A percentile compares a stretch with the other conserved stretches of the same genome.
These are phyloP conservation scores for Phocides pigmalion DNA, from an alignment of 1,140 invertebrate species.

Conservation along the genomic window DNA sequence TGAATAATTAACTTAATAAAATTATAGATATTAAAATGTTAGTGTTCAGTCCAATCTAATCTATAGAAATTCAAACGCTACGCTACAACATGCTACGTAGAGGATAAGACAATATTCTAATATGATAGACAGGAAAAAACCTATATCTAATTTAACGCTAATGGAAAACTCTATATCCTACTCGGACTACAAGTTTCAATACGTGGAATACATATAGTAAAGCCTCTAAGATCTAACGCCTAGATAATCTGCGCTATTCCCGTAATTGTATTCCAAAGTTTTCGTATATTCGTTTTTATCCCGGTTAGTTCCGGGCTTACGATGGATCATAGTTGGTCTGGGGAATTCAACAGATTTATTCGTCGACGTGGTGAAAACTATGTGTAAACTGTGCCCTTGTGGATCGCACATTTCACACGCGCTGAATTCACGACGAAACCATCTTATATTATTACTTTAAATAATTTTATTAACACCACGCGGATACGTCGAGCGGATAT, in stretches of 20 bases:
- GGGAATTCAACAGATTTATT: constrained; percentile 50
- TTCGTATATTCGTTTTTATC: constrained; percentile 28
- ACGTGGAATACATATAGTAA: constrained; percentile 56
- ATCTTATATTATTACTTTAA: constrained; percentile 14
- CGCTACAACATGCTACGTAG: constrained; percentile 63
- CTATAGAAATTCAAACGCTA: constrained; percentile 71
- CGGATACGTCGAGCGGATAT: constrained; percentile 26
- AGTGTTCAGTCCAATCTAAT: constrained; percentile 62
- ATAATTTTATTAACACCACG: constrained; percentile 16
- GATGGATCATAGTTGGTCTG: constrained; percentile 33
- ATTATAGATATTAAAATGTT: constrained; percentile 21
- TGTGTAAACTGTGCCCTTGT: constrained; percentile 50
- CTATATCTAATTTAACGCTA: constrained; percentile 53
- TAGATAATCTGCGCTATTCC: constrained; percentile 40
- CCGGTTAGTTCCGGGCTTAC: constrained; percentile 10
- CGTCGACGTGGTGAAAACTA: constrained; percentile 48
- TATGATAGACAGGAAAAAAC: constrained; percentile 33
- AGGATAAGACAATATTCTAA: constrained; percentile 45
- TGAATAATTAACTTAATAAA: neutral
- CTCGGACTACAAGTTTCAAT: constrained; percentile 57
- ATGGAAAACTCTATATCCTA: constrained; percentile 45
- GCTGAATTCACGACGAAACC: constrained; percentile 15
- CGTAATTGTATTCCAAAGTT: constrained; percentile 38
- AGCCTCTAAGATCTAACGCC: constrained; percentile 48
- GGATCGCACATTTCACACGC: constrained; percentile 37